Evolutionary conservation across 2,888 invertebrate genomes (phyloP), one percentile per base, ranked within the genome.

Genomic region (Calameuta idolon): DNA sequence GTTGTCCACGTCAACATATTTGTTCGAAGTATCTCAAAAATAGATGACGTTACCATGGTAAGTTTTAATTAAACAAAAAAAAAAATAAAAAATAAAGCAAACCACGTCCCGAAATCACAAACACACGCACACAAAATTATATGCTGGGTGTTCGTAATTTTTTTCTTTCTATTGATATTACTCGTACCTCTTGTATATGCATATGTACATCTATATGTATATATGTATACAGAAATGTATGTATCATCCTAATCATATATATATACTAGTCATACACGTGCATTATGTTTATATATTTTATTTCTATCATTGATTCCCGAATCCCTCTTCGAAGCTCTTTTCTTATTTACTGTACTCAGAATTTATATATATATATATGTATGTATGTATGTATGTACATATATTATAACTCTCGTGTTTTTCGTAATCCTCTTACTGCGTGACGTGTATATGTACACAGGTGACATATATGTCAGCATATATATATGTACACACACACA

Each of bases 11-110:
- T 98, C 95, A 98, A 98, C 96, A 97, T 98, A 94, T 97, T 97
- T 96, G 97, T 98, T 94, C 95, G 98, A 95, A 98, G 98, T 96
- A 97, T 98, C 94, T 97, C 98, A 94, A 98, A 98, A 95, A 98
- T 98, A 94, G 98, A 98, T 96, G 98, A 98, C 95, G 98, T 98
- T 93, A 98, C 97, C 91, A 98, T 98, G 98, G 98, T 98, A 97
- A 97, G 97, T 97, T 93, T 91, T 75, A 81, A 79, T 79, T 73
- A 78, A 74, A 74, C 74, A 79, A 79, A 69, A 76, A 79, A 23
- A 71, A 73, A 76, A 55, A 82, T 83, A 85, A 83, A 84, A 80
- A 55, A 2, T 31, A 81, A 79, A 84, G 83, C 79, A 87, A 35
- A 83, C 83, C 87, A 85, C 84, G 84, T 76, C 81, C 83, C 34